A percentile compares a stretch with the other conserved stretches of the same genome.
Conservation (phyloP, 1,140 invertebrate genomes). For the Thaumatotibia leucotreta region DNA sequence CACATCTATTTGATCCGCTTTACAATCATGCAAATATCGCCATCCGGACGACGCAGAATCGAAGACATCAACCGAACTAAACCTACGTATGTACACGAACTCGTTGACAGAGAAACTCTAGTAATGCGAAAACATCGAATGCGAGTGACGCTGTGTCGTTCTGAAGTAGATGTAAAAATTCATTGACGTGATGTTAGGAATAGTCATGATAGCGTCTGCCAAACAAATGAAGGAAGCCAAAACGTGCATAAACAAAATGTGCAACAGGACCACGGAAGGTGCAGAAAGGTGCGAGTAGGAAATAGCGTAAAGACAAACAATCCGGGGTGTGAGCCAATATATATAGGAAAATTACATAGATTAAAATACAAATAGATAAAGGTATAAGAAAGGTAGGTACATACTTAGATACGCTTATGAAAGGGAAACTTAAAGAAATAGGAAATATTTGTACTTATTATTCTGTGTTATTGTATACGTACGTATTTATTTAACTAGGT, state of each 20-base stretch:
- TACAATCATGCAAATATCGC: conserved; percentile 65
- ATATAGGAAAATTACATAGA: conserved; percentile 1
- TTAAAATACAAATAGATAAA: conserved; percentile 21
- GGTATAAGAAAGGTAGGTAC: conserved; percentile 27
- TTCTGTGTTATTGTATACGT: conserved; percentile 56
- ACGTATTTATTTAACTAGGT: conserved; percentile 57
- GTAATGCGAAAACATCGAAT: conserved; percentile 57
- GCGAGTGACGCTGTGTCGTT: conserved; percentile 51
- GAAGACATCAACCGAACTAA: conserved; percentile 32
- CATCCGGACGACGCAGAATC: conserved; percentile 26
- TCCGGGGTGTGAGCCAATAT: background rate
- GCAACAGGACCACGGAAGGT: conserved; percentile 61
- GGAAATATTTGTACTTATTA: conserved; percentile 24
- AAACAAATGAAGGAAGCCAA: conserved; percentile 52
- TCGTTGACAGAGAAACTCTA: conserved; percentile 42
- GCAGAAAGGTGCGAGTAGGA: conserved; percentile 34
- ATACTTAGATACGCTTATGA: conserved; percentile 18
- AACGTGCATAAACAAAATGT: conserved; percentile 59
- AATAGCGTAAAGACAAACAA: conserved; percentile 22
- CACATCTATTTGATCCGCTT: conserved; percentile 65
- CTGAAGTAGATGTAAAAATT: conserved; percentile 48
- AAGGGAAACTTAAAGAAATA: conserved; percentile 62
- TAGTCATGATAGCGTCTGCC: conserved; percentile 31
- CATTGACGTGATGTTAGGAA: conserved; percentile 43
- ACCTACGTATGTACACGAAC: conserved; percentile 47